Base-by-base conservation (phyloP, 1,140 invertebrate species). In the Idris sp. region DNA sequence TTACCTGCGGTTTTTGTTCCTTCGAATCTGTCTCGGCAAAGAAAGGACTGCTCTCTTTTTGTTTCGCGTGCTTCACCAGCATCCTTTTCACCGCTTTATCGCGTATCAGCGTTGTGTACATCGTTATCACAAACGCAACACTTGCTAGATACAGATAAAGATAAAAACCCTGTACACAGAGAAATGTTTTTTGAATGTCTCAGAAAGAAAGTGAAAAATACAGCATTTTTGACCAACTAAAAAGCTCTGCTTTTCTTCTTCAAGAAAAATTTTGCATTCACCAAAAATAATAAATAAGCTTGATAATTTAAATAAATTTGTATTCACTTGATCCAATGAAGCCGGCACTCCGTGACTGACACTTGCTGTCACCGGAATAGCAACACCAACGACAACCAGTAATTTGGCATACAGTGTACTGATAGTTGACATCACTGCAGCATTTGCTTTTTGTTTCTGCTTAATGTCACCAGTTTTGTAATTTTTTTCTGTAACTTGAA, bases 341-440 rank as follows among this genome's bases (percentile, higher is more conserved):
- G 90, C 87, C 11, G 90, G 90, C 4, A 93, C 91, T 76, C 89
- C 89, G 48, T 89, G 88, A 31, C 91, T 91, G 56, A 93, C 91
- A 58, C 92, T 92, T 81, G 92, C 92, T 10, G 91, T 92, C 31
- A 92, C 89, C 4, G 92, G 91, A 74, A 92, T 91, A 10, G 91
- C 91, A 43, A 94, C 90, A 0, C 93, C 94, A 73, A 95, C 88
- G 5, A 95, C 92, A 15, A 95, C 92, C 33, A 96, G 80, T 3
- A 95, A 84, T 81, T 95, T 94, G 2, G 91, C 92, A 85, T 95
- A 96, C 1, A 95, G 85, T 1, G 92, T 93, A 74, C 93, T 94
- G 44, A 95, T 81, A 26, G 89, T 87, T 2, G 86, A 85, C 25
- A 87, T 83, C 43, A 89, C 74, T 64, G 82, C 76, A 5, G 79